Evolutionary conservation across 2,797 vertebrate genomes (phyloP), one percentile per base, ranked within the genome.

Genomic region (Sternarchorhynchus goeldii): DNA sequence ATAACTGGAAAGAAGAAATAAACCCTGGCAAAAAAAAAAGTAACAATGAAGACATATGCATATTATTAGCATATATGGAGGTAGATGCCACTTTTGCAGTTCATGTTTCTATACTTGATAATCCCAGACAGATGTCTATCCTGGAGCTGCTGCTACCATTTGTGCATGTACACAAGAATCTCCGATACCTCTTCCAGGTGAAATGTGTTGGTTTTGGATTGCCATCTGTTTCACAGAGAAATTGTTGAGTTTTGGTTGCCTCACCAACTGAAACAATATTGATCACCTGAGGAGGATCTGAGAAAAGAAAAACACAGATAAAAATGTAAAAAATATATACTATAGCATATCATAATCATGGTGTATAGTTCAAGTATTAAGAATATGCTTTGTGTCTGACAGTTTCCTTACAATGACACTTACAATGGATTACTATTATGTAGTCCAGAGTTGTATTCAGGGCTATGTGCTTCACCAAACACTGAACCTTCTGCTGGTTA

Each of bases 101-200:
- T 53, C 1, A 8, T 16, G 18, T 34, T 57, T 21, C 29, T 29
- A 65, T 5, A 32, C 3, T 32, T 5, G 16, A 5, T 21, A 57
- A 67, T 20, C 12, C 6, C 34, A 10, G 18, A 17, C 21, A 14
- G 5, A 7, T 55, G 6, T 32, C 5, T 12, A 17, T 45, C 1
- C 16, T 62, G 71, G 16, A 68, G 31, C 4, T 64, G 17, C 32
- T 17, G 0, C 17, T 2, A 69, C 2, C 32, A 16, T 12, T 29
- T 18, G 1, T 20, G 21, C 6, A 36, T 14, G 10, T 6, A 32
- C 39, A 7, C 16, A 64, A 5, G 50, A 70, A 50, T 12, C 12
- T 58, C 8, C 1, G 32, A 58, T 81, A 91, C 91, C 89, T 90
- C 18, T 1, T 88, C 90, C 91, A 92, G 4, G 18, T 83, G 14